Base-by-base conservation (phyloP, 2,113 vertebrate species). In the Crotophaga sulcirostris region DNA sequence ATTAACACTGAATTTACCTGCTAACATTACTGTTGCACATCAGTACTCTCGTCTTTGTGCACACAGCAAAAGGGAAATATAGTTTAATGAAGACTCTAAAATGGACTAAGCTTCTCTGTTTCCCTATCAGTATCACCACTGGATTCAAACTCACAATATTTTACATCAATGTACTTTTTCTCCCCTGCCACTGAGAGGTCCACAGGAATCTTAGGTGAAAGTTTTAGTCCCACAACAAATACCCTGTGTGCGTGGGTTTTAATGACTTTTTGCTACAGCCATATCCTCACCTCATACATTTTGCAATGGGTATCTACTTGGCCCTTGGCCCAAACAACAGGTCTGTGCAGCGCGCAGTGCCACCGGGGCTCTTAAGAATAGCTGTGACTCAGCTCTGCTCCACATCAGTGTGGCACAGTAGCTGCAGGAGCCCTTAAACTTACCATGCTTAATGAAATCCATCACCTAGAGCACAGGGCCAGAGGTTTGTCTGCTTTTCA, bases 1-100 rank as follows among this genome's bases (percentile, higher is more conserved):
- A 58, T 84, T 94, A 94, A 56, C 78, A 90, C 51, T 63, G 69
- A n/a, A 2, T 89, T 95, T 89, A 77, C 67, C 63, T 95, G 63
- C 67, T 93, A 44, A 74, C 14, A 21, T 66, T 89, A 58, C 58
- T 79, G 36, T 51, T 81, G 64, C 70, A 55, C n/a, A 49, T 87
- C 60, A 63, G 33, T 56, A 20, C 68, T 40, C 20, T 70, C 47
- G 58, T 78, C 90, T 86, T 60, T 60, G 64, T 76, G 28, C 64
- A 58, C 16, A 9, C 24, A 87, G 52, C 56, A 59, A 74, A 93
- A 90, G 31, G 25, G 38, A 38, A 67, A 34, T 28, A 23, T 15
- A 58, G 42, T 93, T 85, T 72, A 75, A 77, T 18, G 62, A 91
- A 72, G 15, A 36, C n/a, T 67, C 26, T 73, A 60, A 81, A 93